Percentiles rank a stretch among this genome's conserved stretches.
These are phyloP conservation scores for Emmelina monodactyla DNA, from an alignment of 2,888 invertebrate species.

Conservation along the genomic window DNA sequence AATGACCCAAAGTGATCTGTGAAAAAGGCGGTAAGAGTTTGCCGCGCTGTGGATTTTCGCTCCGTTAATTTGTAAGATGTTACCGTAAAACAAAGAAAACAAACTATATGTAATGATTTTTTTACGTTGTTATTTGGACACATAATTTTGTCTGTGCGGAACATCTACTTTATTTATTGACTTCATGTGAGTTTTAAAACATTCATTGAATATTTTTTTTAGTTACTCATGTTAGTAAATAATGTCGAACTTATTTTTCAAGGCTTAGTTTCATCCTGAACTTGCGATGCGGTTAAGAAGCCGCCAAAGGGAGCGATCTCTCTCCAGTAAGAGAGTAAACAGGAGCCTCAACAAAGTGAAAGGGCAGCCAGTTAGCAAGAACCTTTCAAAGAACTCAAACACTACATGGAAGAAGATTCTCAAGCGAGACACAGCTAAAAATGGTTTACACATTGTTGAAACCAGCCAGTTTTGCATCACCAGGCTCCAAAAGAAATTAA, in stretches of 20 bases:
- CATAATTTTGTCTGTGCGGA: too few species aligned
- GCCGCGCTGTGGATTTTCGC: constrained; percentile 22
- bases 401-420: constrained; percentile 43
- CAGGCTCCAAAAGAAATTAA: constrained; percentile 40
- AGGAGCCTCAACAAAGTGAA: constrained; percentile 35
- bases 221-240: too few species aligned
- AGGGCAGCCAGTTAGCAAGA: constrained; percentile 28
- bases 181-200: constrained; percentile 43
- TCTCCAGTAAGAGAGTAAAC: constrained; percentile 42
- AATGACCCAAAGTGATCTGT: too few species aligned
- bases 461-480: constrained; percentile 35
- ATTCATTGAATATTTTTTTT: too few species aligned
- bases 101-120: background rate
- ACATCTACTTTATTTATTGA: constrained; percentile 29
- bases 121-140: too few species aligned
- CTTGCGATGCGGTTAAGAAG: constrained; percentile 74
- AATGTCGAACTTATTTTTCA: background rate
- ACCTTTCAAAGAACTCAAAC: constrained; percentile 28
- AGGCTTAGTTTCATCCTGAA: constrained; percentile 15
- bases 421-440: constrained; percentile 35
- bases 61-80: constrained; percentile 16
- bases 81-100: constrained; percentile 27
- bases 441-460: constrained; percentile 36
- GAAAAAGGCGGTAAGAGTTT: constrained; percentile 56
- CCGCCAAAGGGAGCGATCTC: constrained; percentile 69